These are phyloP conservation scores for Adelges cooleyi DNA, from an alignment of 1,140 invertebrate species.

Conservation along the genomic window DNA sequence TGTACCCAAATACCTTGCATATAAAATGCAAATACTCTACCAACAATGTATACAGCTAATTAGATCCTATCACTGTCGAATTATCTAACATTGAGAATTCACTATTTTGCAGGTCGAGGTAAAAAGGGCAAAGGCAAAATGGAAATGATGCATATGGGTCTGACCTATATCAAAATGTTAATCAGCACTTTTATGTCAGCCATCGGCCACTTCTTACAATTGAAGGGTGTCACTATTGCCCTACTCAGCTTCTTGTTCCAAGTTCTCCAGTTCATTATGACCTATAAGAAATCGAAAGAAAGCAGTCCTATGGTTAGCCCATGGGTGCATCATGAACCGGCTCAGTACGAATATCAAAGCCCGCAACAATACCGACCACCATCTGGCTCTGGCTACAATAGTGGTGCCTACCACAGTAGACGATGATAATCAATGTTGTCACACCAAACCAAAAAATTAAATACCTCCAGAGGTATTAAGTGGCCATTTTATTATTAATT, in stretches of 20 bases:
- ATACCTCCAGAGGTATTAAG: no score
- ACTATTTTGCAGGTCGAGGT: not conserved
- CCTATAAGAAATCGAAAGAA: not conserved
- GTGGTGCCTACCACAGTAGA: no score
- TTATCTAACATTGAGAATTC: no score
- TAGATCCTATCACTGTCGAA: no score
- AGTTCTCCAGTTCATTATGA: conserved; percentile 9
- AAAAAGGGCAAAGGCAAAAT: conserved; percentile 4
- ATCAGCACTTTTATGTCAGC: not conserved
- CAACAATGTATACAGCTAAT: no score
- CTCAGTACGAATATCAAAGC: not conserved
- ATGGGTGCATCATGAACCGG: not conserved
- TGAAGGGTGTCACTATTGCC: not conserved
- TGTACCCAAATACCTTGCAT: no score
- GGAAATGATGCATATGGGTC: not conserved
- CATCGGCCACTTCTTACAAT: not conserved
- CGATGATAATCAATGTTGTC: no score
- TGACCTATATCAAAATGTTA: conserved; percentile 10
- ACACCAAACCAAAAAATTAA: no score
- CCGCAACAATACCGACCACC: not conserved
- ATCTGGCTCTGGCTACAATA: no score
- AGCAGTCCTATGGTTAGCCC: not conserved
- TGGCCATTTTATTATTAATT: no score
- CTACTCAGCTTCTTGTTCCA: conserved; percentile 11
- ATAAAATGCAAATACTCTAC: no score